phyloP scores from a whole-genome alignment of 2,888 invertebrate species.

The Tetrapedia diversipes region DNA sequence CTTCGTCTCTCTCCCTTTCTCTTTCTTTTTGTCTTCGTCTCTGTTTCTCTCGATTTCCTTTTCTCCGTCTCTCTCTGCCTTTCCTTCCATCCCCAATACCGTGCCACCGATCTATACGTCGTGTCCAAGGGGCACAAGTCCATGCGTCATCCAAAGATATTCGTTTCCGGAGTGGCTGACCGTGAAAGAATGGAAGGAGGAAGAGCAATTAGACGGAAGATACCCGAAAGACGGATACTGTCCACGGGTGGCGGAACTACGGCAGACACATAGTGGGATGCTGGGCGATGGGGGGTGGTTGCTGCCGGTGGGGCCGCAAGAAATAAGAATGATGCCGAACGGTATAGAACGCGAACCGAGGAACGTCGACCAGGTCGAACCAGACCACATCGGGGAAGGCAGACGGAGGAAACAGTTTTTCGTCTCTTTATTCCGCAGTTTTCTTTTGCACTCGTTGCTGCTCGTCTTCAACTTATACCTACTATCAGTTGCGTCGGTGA shows the following conservation, averaged over 20 bases:
- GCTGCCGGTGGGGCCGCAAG: slow-evolving; percentile 28
- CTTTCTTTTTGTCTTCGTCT: too few relatives aligned
- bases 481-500: too few relatives aligned
- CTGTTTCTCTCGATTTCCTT: too few relatives aligned
- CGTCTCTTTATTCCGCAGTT: slow-evolving; percentile 38
- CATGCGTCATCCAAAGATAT: slow-evolving; percentile 71
- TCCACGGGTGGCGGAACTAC: slow-evolving; percentile 68
- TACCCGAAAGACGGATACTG: slow-evolving; percentile 70
- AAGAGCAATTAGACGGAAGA: slow-evolving; percentile 73
- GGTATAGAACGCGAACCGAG: slow-evolving; percentile 52
- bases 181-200: slow-evolving; percentile 61
- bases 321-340: slow-evolving; percentile 53
- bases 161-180: slow-evolving; percentile 66
- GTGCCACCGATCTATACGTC: slow-evolving; percentile 32
- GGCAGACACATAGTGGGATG: slow-evolving; percentile 51
- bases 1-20: too few relatives aligned
- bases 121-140: slow-evolving; percentile 55
- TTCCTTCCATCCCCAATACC: slow-evolving; percentile 16
- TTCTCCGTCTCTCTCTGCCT: not conserved
- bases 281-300: slow-evolving; percentile 4
- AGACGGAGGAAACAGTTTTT: slow-evolving; percentile 50
- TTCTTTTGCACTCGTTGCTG: slow-evolving; percentile 53
- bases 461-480: too few relatives aligned
- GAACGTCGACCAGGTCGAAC: slow-evolving; percentile 41
- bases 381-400: too few relatives aligned